A percentile compares a stretch with the other conserved stretches of the same genome.
phyloP scores from a whole-genome alignment of 2,797 vertebrate genomes.

The Muraenolepis orangiensis region DNA sequence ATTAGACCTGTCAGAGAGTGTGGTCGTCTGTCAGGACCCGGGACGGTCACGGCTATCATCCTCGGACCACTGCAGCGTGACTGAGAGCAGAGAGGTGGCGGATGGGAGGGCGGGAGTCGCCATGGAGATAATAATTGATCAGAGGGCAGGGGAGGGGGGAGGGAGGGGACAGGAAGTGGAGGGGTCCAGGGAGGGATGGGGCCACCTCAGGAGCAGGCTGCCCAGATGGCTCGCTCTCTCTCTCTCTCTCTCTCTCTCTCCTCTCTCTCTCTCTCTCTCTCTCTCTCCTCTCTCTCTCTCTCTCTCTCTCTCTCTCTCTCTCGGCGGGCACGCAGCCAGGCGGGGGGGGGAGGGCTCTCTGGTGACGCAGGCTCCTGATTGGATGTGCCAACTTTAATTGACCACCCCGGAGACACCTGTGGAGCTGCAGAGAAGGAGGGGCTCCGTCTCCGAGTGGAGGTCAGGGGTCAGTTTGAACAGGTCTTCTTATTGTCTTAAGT shows the following conservation, averaged over 20 bases:
- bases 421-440: conserved; percentile 28
- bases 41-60: background rate
- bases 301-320: conserved; percentile 25
- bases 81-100: background rate
- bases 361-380: conserved; percentile 52
- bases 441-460: no score
- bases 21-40: background rate
- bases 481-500: no score
- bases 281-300: conserved; percentile 32
- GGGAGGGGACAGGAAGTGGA: background rate
- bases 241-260: conserved; percentile 6
- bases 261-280: conserved; percentile 5
- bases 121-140: background rate
- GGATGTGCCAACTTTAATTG: conserved; percentile 51
- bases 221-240: conserved; percentile 56
- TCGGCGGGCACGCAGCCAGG: conserved; percentile 52
- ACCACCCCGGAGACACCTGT: conserved; percentile 53
- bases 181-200: conserved; percentile 28
- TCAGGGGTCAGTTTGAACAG: no score
- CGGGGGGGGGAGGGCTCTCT: conserved; percentile 28
- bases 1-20: background rate
- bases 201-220: conserved; percentile 44
- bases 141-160: background rate
- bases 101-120: background rate
- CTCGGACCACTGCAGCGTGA: background rate